Conservation (phyloP, 2,797 vertebrate species). For the Tenualosa ilisha region DNA sequence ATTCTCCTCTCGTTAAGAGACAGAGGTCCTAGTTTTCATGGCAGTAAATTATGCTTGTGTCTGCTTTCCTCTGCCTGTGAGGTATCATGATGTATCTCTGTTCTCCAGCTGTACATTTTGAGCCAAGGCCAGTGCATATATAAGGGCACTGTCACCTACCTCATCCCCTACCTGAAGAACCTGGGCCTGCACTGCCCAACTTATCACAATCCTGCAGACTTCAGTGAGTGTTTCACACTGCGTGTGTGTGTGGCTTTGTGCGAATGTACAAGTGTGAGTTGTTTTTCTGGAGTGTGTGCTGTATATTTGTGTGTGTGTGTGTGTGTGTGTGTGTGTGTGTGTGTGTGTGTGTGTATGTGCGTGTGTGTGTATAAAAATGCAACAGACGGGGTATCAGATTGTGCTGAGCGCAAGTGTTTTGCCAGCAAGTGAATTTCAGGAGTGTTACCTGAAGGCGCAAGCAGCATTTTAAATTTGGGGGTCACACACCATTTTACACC, state of each 20-base stretch:
- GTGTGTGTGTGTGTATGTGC: slow-evolving; percentile 8
- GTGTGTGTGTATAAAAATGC: slow-evolving; percentile 3
- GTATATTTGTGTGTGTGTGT: slow-evolving; percentile 16
- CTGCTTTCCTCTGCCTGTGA: background rate
- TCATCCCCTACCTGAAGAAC: slow-evolving; percentile 96
- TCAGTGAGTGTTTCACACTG: slow-evolving; percentile 82
- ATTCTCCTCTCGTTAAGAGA: background rate
- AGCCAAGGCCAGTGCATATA: slow-evolving; percentile 99
- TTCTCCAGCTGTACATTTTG: slow-evolving; percentile 91
- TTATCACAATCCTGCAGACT: slow-evolving; percentile 98
- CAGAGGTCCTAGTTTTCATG: background rate
- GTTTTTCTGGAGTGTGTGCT: background rate
- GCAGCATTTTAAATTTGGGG: background rate
- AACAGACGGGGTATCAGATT: background rate
- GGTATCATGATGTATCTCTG: slow-evolving; percentile 43
- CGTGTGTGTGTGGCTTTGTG: background rate
- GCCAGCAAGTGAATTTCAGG: background rate
- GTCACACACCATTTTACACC: background rate
- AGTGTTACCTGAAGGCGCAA: background rate
- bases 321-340: background rate
- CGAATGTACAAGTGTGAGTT: background rate
- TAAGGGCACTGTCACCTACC: slow-evolving; percentile 91
- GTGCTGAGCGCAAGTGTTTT: background rate
- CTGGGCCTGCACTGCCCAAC: slow-evolving; percentile 96
- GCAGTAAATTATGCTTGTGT: background rate